Base-by-base conservation (phyloP, 2,888 invertebrate species). In the Colletes collaris region DNA sequence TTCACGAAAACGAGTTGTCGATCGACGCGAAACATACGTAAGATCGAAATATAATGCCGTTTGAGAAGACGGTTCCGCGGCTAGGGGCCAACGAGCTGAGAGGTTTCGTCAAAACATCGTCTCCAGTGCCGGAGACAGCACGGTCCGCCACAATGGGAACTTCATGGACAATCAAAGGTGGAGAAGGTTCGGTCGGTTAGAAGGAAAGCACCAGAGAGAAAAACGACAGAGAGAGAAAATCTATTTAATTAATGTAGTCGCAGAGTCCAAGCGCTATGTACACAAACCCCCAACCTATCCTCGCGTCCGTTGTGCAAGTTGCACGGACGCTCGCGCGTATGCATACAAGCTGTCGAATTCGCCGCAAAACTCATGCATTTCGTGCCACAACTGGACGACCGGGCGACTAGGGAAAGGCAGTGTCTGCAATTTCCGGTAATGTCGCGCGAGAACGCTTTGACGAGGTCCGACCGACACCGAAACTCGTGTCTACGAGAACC, bases 221-320 rank as follows among this genome's bases (percentile, higher is more conserved):
- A 27, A 27, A 27, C 3, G 37, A 37, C 62, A n/a, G 62, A 49
- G 44, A 35, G 52, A 64, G 67, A 6, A 69, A 83, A 78, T 83
- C 79, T 85, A 85, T 86, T 86, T 86, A 86, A 86, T 86, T 86
- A 85, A 86, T 82, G 80, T 72, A 79, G 77, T 79, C 75, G 67
- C 76, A 53, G 62, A 63, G 64, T n/a, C 35, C 62, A 62, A 35
- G 62, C 65, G 46, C 49, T 13, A 59, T 52, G 64, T 73, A 79
- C 68, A 74, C 76, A 55, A 46, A 5, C 52, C 19, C n/a, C 35
- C 62, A 10, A 27, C 60, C 37, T 62, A 70, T 68, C 72, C 68
- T 82, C 67, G 37, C 46, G n/a, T 40, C 35, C 11, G 10, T 5
- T 52, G 79, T 65, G 52, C 35, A 46, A 73, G 56, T 68, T 64